phyloP scores from a whole-genome alignment of 35 echinoderm and acorn worm genomes.

The Strongylocentrotus purpuratus region DNA sequence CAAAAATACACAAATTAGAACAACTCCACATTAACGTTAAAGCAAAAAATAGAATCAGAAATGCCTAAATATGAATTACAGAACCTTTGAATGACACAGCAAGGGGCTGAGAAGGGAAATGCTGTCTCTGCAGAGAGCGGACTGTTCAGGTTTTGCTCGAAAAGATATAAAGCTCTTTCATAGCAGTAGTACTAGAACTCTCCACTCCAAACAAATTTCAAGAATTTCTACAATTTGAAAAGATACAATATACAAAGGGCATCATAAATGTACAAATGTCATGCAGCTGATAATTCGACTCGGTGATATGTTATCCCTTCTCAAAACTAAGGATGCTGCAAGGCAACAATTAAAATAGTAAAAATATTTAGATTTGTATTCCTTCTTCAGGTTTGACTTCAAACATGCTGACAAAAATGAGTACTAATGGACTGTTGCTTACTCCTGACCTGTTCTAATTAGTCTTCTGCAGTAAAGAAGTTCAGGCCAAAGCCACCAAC shows the following conservation, averaged over 20 bases:
- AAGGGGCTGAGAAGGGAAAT: not conserved
- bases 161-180: not conserved
- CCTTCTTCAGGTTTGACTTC: not conserved
- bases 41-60: not conserved
- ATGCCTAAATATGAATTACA: not conserved
- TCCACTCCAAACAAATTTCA: not conserved
- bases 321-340: not conserved
- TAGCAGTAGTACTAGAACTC: not conserved
- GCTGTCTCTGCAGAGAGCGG: not conserved
- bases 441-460: not conserved
- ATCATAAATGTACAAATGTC: not conserved
- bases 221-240: conserved; percentile 5
- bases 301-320: not conserved
- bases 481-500: not conserved
- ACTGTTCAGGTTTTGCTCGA: not conserved
- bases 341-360: not conserved
- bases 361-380: not conserved
- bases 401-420: not conserved
- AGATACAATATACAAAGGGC: conserved; percentile 3
- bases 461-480: not conserved
- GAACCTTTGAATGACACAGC: not conserved
- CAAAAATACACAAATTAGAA: not conserved
- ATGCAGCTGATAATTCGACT: not conserved
- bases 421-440: not conserved
- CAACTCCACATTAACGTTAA: not conserved